These are phyloP conservation scores for Actinia tenebrosa DNA, from an alignment of 64 coral and sea anemone species.

Conservation along the genomic window DNA sequence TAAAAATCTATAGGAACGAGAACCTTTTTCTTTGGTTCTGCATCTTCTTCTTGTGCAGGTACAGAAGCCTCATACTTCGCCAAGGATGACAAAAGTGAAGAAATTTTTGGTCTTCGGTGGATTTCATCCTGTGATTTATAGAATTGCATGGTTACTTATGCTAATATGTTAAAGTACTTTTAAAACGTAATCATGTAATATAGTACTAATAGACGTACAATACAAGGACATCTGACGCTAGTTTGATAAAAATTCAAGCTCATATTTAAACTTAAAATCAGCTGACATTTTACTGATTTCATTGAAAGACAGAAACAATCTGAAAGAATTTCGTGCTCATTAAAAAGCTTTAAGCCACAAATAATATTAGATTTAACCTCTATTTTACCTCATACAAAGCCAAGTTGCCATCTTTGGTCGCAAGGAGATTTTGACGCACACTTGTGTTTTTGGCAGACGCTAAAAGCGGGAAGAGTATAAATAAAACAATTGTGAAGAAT, in stretches of 20 bases:
- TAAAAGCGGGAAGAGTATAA: neutral
- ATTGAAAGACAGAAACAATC: neutral
- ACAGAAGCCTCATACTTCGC: slow-evolving; percentile 80
- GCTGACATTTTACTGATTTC: too few species aligned
- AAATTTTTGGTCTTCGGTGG: slow-evolving; percentile 74
- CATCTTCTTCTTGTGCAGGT: slow-evolving; percentile 57
- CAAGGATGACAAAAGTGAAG: slow-evolving; percentile 58
- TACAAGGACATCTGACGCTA: too few species aligned
- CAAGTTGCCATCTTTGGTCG: slow-evolving; percentile 71
- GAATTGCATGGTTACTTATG: neutral
- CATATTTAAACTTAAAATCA: too few species aligned
- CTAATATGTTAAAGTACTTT: neutral
- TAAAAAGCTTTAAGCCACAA: neutral
- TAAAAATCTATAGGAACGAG: neutral
- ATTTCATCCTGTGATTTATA: slow-evolving; percentile 66
- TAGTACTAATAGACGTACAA: neutral
- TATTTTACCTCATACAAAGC: slow-evolving; percentile 80
- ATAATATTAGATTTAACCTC: neutral
- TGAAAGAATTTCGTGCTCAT: neutral
- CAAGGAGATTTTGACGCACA: slow-evolving; percentile 3
- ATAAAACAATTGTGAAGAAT: neutral
- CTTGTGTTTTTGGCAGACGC: slow-evolving; percentile 21
- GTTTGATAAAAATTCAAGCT: too few species aligned
- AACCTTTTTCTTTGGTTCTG: slow-evolving; percentile 9
- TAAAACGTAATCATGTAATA: neutral